Base-by-base conservation (phyloP, 2,888 invertebrate genomes). In the Myopa tessellatipennis region DNA sequence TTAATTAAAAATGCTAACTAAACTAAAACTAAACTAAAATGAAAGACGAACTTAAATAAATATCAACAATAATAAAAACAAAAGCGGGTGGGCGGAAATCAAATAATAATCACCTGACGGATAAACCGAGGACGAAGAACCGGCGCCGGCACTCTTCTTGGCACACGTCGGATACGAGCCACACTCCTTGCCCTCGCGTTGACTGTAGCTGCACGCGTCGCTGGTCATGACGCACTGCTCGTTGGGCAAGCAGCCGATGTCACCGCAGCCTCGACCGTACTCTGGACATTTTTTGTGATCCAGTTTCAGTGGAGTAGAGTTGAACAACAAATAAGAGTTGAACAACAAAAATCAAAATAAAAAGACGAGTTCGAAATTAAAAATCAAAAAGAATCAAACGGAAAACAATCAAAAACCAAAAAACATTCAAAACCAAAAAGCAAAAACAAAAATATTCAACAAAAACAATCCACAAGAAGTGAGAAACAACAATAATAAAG, bases 201-300 rank as follows among this genome's bases (percentile, higher is more conserved):
- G 91, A 18, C 92, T 92, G 82, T 90, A 91, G 16, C 91, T 90
- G 87, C 95, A 95, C 1, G 94, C 93, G 83, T 95, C 94, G 84
- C 93, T 93, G 80, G 83, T 85, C 82, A 89, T 86, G 77, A 94
- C 92, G 88, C 95, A 95, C 78, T 92, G 91, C 89, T 95, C 92
- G 84, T 90, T 93, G 85, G 92, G 92, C 76, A 92, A 90, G 85
- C 95, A 95, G 72, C 95, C 95, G 83, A 95, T 95, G 85, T 95
- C 95, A 84, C 91, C 92, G 88, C 95, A 95, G 36, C 92, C 91
- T 82, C 95, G 92, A 79, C 95, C 95, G 87, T 94, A 95, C 89
- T 95, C 95, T 95, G 90, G 90, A 75, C 61, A 60, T 76, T 78
- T 67, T 75, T 71, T 38, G 80, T 73, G n/a, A n/a, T n/a, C n/a